Evolutionary conservation across 2,113 vertebrate genomes (phyloP).

Genomic region (Psilopogon haemacephalus): DNA sequence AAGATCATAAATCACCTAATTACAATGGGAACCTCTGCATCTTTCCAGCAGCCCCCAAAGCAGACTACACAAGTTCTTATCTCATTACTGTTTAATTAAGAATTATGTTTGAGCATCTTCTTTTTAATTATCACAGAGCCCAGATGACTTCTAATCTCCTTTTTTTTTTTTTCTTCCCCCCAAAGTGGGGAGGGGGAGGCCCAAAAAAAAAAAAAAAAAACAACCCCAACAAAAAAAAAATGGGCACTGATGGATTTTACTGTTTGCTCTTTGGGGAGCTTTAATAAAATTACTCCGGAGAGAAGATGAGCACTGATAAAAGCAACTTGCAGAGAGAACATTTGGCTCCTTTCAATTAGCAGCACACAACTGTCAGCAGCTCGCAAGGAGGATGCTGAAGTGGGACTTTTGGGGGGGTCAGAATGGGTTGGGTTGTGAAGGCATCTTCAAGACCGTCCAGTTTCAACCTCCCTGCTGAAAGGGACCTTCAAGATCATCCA

Average conservation of each 20-base stretch:
- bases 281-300: slow-evolving; percentile 64
- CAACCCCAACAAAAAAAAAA: too few relatives aligned
- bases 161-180: background rate
- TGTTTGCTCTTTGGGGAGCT: slow-evolving; percentile 62
- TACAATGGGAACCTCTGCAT: slow-evolving; percentile 72
- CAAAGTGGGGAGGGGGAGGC: slow-evolving; percentile 41
- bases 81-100: slow-evolving; percentile 92
- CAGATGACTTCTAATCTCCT: slow-evolving; percentile 80
- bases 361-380: background rate
- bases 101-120: slow-evolving; percentile 85
- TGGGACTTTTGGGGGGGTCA: background rate
- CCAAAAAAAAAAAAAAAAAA: too few relatives aligned
- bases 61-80: slow-evolving; percentile 77
- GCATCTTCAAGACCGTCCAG: background rate
- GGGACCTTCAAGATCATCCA: too few relatives aligned
- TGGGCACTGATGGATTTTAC: slow-evolving; percentile 77
- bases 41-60: slow-evolving; percentile 38
- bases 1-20: slow-evolving; percentile 84
- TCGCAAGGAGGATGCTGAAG: background rate
- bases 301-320: slow-evolving; percentile 62
- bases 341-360: slow-evolving; percentile 65
- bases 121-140: slow-evolving; percentile 85
- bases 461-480: too few relatives aligned
- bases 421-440: background rate
- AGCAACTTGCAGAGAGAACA: slow-evolving; percentile 56